These are phyloP conservation scores for Diaphora mendica DNA, from an alignment of 2,888 invertebrate genomes.

Conservation along the genomic window DNA sequence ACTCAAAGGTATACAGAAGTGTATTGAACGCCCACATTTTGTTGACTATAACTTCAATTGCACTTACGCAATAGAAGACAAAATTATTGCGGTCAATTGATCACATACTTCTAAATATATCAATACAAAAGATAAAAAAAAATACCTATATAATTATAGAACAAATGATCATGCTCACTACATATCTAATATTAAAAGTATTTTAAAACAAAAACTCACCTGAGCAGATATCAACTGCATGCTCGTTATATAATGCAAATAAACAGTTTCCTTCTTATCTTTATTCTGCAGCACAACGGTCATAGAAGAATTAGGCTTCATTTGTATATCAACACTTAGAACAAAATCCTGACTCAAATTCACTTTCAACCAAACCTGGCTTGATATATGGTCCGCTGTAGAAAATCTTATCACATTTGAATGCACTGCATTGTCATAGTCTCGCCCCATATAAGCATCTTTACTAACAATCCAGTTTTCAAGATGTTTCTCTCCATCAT, in stretches of 20 bases:
- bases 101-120: not conserved
- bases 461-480: conserved; percentile 92
- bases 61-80: too few species aligned
- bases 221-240: conserved; percentile 90
- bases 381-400: conserved; percentile 89
- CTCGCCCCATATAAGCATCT: conserved; percentile 88
- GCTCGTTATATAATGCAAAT: conserved; percentile 93
- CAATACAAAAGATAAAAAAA: not conserved
- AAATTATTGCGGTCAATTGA: too few species aligned
- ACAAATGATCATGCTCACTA: not conserved
- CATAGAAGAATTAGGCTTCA: conserved; percentile 93
- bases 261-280: conserved; percentile 92
- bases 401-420: conserved; percentile 90
- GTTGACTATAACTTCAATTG: not conserved
- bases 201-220: conserved; percentile 74
- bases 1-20: not conserved
- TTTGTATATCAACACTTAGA: conserved; percentile 89
- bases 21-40: not conserved
- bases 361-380: conserved; percentile 89
- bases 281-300: conserved; percentile 91
- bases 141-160: not conserved
- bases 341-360: conserved; percentile 89
- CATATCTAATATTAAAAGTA: not conserved
- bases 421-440: conserved; percentile 86
- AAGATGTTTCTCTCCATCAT: conserved; percentile 90